phyloP scores from a whole-genome alignment of 2,888 invertebrate genomes.

The Cyaniris semiargus region DNA sequence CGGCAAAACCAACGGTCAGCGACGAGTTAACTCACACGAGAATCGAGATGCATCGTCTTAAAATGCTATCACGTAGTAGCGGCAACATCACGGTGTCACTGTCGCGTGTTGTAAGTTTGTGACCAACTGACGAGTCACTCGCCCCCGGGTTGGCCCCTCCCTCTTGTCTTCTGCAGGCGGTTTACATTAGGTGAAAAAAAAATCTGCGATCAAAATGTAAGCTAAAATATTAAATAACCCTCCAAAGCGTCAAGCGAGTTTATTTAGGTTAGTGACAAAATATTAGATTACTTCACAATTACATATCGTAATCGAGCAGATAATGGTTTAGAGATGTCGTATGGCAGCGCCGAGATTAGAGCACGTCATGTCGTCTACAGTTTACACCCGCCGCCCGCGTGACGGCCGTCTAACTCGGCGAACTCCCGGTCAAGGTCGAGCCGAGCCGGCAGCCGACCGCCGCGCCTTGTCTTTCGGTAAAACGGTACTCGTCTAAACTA shows the following conservation, averaged over 20 bases:
- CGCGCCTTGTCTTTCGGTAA: background rate
- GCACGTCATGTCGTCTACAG: background rate
- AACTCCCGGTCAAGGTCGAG: slow-evolving; percentile 5
- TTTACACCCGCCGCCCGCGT: background rate
- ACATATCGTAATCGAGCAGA: background rate
- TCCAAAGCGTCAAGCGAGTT: background rate
- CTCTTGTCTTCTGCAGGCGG: too few species aligned
- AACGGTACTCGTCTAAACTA: too few species aligned
- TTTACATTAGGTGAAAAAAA: background rate
- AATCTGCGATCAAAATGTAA: background rate
- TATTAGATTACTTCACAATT: background rate
- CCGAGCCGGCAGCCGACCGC: background rate
- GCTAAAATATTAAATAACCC: too few species aligned
- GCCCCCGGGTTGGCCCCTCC: too few species aligned
- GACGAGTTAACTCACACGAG: background rate
- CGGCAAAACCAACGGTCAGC: too few species aligned
- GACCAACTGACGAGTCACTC: too few species aligned
- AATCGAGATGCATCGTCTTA: background rate
- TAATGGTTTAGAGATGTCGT: background rate
- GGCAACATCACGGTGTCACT: background rate
- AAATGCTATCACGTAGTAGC: slow-evolving; percentile 9
- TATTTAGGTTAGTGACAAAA: background rate
- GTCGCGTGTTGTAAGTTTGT: too few species aligned
- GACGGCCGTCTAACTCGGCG: background rate
- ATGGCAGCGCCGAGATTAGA: background rate